Base-by-base conservation (phyloP, 2,888 invertebrate genomes). In the Chalcis sispes region DNA sequence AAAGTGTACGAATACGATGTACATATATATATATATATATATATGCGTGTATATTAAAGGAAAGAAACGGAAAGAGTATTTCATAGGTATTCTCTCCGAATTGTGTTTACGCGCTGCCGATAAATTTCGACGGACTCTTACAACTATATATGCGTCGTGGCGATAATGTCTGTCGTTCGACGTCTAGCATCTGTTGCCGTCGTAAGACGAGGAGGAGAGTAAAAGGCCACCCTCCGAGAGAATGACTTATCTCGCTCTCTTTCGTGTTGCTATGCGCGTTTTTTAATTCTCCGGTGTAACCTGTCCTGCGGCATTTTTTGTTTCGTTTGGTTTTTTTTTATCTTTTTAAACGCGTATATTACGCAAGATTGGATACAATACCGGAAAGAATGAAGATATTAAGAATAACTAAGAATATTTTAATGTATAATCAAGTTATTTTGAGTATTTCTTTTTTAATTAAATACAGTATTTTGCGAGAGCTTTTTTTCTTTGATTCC, bases 131-230 rank as follows among this genome's bases (percentile, higher is more conserved):
- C n/a, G n/a, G n/a, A n/a, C n/a, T n/a, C n/a, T n/a, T n/a, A n/a
- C n/a, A n/a, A n/a, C n/a, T n/a, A n/a, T 20, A 18, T 5, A 27
- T 7, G 2, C 13, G 10, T 4, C 20, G 46, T 18, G 3, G 8
- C 15, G 18, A 46, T 36, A 2, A 15, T 32, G 40, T 36, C n/a
- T 65, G 23, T 7, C 2, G 8, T 20, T 36, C 15, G 42, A 29
- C 66, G 42, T 56, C 42, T 54, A n/a, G 54, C 54, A 67, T 69
- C 48, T 58, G 46, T 46, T 48, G 56, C 29, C 13, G 27, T 15
- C 7, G 23, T 10, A 8, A 25, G n/a, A 25, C 23, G 13, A 0
- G 15, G 52, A 40, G 65, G 15, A 25, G n/a, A 25, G 36, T 13
- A 0, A 23, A 36, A 40, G 65, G 40, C 65, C 67, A 69, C 58